Base-by-base conservation (phyloP, 2,113 vertebrate species). In the Zapornia atra region DNA sequence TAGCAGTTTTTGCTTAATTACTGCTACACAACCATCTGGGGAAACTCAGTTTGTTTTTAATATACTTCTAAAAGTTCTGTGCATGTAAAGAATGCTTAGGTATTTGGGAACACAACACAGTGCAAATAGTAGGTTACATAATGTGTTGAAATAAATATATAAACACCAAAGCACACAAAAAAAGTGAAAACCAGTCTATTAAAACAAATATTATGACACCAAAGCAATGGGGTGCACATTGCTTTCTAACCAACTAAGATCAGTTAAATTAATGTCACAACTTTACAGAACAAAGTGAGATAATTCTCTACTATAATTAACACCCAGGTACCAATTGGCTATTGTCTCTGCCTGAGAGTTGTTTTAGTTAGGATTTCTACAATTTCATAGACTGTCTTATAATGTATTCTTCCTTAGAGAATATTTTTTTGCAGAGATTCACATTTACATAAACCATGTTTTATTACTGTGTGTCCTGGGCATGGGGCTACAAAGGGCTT, bases 1-100 rank as follows among this genome's bases (percentile, higher is more conserved):
- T 42, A 66, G 68, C 68, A 86, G 36, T 86, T 96, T 97, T 96
- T 70, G 26, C 82, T 94, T 96, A 93, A 90, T 93, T 92, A 92
- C 88, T 88, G 72, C 86, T 95, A 4, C 46, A 33, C 0, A 0
- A 80, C 80, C 88, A 95, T 79, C 88, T 94, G 96, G 92, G 94
- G 64, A 86, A 93, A 59, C 17, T 93, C 59, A 10, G 59, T 57
- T 94, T 85, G 54, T 38, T 97, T 91, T 91, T 90, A 94, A 94
- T 92, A 73, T 63, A 73, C 71, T 88, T 81, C 50, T 73, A 28
- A 86, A 92, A 77, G 71, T 90, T 77, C 54, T 63, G 20, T 63
- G 68, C 71, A 40, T 63, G 44, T 61, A 14, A 86, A 44, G 77
- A 80, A 70, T 69, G 44, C 38, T 71, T 63, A 68, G 53, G 34